Evolutionary conservation across 2,113 vertebrate species (phyloP).

Genomic region (Cyprinodon brontotheroides): DNA sequence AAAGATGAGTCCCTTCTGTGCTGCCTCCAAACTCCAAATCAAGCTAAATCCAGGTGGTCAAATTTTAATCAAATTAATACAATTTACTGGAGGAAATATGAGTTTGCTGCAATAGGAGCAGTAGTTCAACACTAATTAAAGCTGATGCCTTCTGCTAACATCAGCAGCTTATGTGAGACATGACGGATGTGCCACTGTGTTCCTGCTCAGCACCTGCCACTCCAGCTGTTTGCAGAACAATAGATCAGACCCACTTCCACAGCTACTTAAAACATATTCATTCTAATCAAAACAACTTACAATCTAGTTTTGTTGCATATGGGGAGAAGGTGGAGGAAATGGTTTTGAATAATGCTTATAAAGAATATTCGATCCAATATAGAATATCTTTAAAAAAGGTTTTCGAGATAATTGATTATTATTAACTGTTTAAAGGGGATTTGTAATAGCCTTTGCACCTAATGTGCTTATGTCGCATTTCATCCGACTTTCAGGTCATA

Average conservation of each 20-base stretch:
- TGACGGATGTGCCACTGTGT: slow-evolving; percentile 45
- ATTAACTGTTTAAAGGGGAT: no score
- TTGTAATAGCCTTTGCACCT: no score
- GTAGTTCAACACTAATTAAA: not conserved
- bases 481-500: no score
- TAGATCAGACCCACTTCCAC: slow-evolving; percentile 43
- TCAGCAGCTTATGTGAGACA: slow-evolving; percentile 49
- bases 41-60: not conserved
- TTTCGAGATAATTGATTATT: not conserved
- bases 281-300: not conserved
- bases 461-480: no score
- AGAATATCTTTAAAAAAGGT: not conserved
- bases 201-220: slow-evolving; percentile 50
- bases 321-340: not conserved
- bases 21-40: not conserved
- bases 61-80: slow-evolving; percentile 3
- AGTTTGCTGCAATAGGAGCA: slow-evolving; percentile 4
- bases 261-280: slow-evolving; percentile 4
- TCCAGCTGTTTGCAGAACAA: slow-evolving; percentile 70
- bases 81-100: not conserved
- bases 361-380: not conserved
- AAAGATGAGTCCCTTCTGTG: not conserved
- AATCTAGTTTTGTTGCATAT: not conserved
- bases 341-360: not conserved
- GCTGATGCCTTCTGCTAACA: slow-evolving; percentile 6